Percentiles rank a stretch among this genome's conserved stretches.
phyloP scores from a whole-genome alignment of 2,888 invertebrate genomes.

The Brachypterus glaber region DNA sequence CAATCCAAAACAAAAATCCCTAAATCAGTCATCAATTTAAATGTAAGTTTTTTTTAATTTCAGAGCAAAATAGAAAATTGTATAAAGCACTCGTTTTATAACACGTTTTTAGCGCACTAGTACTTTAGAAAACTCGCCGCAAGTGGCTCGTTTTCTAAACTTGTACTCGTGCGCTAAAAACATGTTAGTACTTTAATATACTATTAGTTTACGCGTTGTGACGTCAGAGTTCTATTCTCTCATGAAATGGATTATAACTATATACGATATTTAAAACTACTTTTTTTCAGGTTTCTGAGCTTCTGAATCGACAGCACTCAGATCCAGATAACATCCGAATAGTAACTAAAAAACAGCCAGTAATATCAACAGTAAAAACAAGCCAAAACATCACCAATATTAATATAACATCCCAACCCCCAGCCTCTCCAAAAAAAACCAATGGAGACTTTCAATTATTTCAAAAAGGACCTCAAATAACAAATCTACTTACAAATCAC shows the following conservation, averaged over 20 bases:
- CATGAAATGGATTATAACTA: constrained; percentile 1
- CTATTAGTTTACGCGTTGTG: no score
- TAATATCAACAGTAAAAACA: constrained; percentile 45
- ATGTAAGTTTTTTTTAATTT: no score
- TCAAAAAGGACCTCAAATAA: constrained; percentile 73
- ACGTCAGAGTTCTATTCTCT: no score
- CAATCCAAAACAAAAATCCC: no score
- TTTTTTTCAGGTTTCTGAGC: constrained; percentile 35
- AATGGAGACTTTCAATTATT: constrained; percentile 50
- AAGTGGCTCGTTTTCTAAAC: no score
- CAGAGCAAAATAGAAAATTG: no score
- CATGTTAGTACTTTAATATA: no score
- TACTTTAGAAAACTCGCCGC: no score
- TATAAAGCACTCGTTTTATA: no score
- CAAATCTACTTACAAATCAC: constrained; percentile 59
- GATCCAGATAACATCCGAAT: constrained; percentile 30
- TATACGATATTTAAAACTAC: constrained; percentile 3
- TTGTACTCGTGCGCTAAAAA: no score
- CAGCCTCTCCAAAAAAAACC: constrained; percentile 18
- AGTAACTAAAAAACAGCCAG: constrained; percentile 30
- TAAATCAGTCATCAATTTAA: no score
- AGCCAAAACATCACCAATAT: constrained; percentile 62
- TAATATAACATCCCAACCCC: constrained; percentile 54
- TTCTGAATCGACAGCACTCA: constrained; percentile 41
- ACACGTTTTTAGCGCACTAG: no score